Evolutionary conservation across 2,113 vertebrate species (phyloP), one percentile per base, ranked within the genome.

Genomic region (Sprattus sprattus): DNA sequence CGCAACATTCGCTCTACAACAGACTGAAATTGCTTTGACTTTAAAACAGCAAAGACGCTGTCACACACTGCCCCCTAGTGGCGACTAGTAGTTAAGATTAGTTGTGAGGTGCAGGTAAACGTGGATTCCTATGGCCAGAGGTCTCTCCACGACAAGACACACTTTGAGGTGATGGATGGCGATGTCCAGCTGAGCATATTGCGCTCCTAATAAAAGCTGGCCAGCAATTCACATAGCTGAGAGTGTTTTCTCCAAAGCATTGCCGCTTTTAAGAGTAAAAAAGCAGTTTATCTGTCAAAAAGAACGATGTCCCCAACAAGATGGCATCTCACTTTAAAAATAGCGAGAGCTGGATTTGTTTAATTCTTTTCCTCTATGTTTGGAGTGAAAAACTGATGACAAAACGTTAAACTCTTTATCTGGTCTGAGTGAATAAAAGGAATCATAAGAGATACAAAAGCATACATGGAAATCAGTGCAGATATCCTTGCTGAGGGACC

Each of bases 191-290:
- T 88, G 92, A 90, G 92, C 92, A 94, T 95, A 95, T 95, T 94
- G 92, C 92, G 93, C 83, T 91, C 91, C 93, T 93, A 95, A 94
- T 94, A 93, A 94, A 93, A 92, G 88, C 90, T 92, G 87, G 89
- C 89, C 89, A 91, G 90, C 90, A 89, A 92, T 92, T 89, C 91
- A 89, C 90, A 87, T 87, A 85, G 89, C 89, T 90, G 83, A 86
- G 84, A 88, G 86, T 88, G 75, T 90, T 81, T 90, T 90, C 54
- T 83, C 45, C 85, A 82, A 84, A 80, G n/a, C 86, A 86, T 84
- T 88, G 88, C 90, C 89, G 89, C 89, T 91, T 94, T 78, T 39
- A 78, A 78, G 28, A 13, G 25, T 15, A 39, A 78, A 78, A 78
- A 95, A 90, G 91, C 90, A 89, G 90, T 93, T 93, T 92, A 93